These are phyloP conservation scores for Tachyglossus aculeatus DNA, from an alignment of 2,797 vertebrate species.

Conservation along the genomic window DNA sequence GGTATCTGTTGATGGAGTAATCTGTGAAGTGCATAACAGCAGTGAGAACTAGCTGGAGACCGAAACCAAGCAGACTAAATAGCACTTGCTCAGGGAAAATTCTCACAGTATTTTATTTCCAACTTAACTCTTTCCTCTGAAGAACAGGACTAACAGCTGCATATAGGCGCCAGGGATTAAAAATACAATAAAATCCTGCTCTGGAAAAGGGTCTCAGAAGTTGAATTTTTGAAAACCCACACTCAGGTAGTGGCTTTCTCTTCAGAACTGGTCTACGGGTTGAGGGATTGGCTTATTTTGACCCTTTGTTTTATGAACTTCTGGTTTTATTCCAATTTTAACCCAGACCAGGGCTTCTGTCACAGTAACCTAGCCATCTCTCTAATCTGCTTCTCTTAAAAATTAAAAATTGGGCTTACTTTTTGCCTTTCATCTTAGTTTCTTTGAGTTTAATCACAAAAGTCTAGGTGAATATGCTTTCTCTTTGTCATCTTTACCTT, in stretches of 20 bases:
- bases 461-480: slow-evolving; percentile 10
- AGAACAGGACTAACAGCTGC: slow-evolving; percentile 25
- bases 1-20: neutral
- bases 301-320: slow-evolving; percentile 36
- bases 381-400: slow-evolving; percentile 1
- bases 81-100: slow-evolving; percentile 8
- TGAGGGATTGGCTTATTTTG: slow-evolving; percentile 55
- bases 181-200: slow-evolving; percentile 44
- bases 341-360: neutral
- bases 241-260: slow-evolving; percentile 9
- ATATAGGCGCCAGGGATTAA: slow-evolving; percentile 48
- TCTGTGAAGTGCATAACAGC: neutral
- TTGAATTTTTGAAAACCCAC: neutral
- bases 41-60: neutral
- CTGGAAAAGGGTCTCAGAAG: slow-evolving; percentile 39
- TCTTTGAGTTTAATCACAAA: slow-evolving; percentile 15
- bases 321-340: slow-evolving; percentile 35
- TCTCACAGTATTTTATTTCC: slow-evolving; percentile 39
- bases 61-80: slow-evolving; percentile 5
- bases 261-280: slow-evolving; percentile 31
- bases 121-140: slow-evolving; percentile 39
- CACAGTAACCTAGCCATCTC: too few relatives aligned
- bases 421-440: slow-evolving; percentile 24
- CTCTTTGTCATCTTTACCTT: neutral
- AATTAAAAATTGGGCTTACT: slow-evolving; percentile 12